Evolutionary conservation across 2,113 vertebrate species (phyloP).

Genomic region (Proterorhinus semilunaris): DNA sequence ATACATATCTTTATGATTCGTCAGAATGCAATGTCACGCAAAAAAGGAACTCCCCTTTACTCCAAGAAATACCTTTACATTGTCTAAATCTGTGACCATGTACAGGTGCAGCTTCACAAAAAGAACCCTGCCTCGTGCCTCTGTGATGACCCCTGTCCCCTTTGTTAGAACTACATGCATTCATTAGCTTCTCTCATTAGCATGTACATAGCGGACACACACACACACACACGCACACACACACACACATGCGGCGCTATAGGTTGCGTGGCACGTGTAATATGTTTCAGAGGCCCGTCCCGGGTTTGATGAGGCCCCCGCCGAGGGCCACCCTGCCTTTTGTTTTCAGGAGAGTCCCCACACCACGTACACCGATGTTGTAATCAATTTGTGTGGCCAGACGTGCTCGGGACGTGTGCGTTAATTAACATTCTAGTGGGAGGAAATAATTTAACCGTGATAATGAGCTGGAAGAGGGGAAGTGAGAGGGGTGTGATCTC

Average conservation of each 20-base stretch:
- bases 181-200: conserved; percentile 55
- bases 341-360: conserved; percentile 46
- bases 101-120: too few species aligned
- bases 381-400: conserved; percentile 78
- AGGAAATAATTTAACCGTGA: conserved; percentile 78
- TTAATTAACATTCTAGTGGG: conserved; percentile 80
- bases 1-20: too few species aligned
- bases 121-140: conserved; percentile 15
- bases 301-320: conserved; percentile 34
- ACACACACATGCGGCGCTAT: conserved; percentile 19
- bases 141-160: conserved; percentile 42
- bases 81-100: too few species aligned
- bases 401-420: conserved; percentile 74
- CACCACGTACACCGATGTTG: conserved; percentile 62
- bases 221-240: background rate
- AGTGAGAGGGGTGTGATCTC: conserved; percentile 63
- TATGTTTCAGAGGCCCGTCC: conserved; percentile 36
- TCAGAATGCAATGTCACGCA: too few species aligned
- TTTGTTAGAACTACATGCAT: conserved; percentile 55
- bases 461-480: conserved; percentile 77
- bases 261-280: conserved; percentile 41
- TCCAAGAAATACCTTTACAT: too few species aligned
- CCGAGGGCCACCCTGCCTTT: conserved; percentile 42
- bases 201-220: conserved; percentile 9
- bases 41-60: too few species aligned